Evolutionary conservation across 2,888 invertebrate species (phyloP).

Genomic region (Polyommatus icarus): DNA sequence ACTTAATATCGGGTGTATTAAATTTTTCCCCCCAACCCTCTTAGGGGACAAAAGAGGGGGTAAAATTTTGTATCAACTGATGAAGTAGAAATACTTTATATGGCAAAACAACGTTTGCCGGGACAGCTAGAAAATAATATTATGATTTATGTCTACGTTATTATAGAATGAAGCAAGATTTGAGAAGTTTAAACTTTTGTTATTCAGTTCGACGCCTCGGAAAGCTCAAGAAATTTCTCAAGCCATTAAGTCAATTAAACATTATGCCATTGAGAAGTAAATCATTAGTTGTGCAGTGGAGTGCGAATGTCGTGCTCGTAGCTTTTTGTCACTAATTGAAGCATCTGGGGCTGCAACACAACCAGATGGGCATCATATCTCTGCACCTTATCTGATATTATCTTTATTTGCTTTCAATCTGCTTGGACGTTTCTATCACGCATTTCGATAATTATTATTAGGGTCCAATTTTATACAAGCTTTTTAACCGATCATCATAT

Average conservation of each 20-base stretch:
- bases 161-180: neutral
- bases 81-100: no score
- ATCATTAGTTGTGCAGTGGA: neutral
- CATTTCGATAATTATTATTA: neutral
- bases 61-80: no score
- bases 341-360: conserved; percentile 16
- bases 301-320: neutral
- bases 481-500: no score
- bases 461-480: neutral
- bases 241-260: neutral
- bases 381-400: conserved; percentile 44
- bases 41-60: no score
- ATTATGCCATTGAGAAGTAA: neutral
- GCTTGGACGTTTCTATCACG: neutral
- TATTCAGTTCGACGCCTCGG: neutral
- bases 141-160: no score
- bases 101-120: no score
- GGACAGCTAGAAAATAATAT: no score
- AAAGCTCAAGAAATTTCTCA: neutral
- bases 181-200: neutral
- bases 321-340: neutral
- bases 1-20: no score
- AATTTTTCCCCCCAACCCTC: no score
- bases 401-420: conserved; percentile 40
- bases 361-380: conserved; percentile 33